Evolutionary conservation across 2,797 vertebrate species (phyloP), one percentile per base, ranked within the genome.

Genomic region (Scomberomorus guttatus): DNA sequence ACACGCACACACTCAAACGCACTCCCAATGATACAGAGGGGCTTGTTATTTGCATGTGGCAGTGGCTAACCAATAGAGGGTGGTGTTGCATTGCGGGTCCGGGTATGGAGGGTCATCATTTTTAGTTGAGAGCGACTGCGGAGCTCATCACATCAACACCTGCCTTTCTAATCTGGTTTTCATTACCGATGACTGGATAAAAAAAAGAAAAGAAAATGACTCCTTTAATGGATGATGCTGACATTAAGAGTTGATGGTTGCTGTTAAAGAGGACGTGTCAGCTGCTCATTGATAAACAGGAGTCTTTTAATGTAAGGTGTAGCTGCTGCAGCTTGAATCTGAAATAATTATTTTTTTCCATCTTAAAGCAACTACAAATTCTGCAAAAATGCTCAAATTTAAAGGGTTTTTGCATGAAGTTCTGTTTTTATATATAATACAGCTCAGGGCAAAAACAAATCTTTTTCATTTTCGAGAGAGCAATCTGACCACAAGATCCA

Each of bases 21-120:
- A 1, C 6, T 42, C 17, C 2, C 39, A 60, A 11, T 52, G 63
- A 50, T 56, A 69, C 67, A 11, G n/a, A 61, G 62, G 34, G 32
- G 13, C 60, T 29, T 42, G 27, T 54, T 70, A 34, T 77, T 80
- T 84, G 84, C 79, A 77, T 82, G 87, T 93, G 74, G 86, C 87
- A 70, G 24, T 51, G 63, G 77, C 71, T 72, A 46, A 74, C 95
- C 95, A 93, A 91, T 75, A 95, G 95, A 95, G 95, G 95, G 95
- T 80, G 92, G 87, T 95, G 93, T 95, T 95, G 95, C 86, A 92
- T 92, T 86, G 91, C 89, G 75, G 92, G 87, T 93, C 80, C 63
- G 71, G 83, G 62, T n/a, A 56, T 68, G 22, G 58, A 75, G 63
- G 56, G 79, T 70, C 75, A 77, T 63, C 68, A 6, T 27, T 25